Evolutionary conservation across 1,140 invertebrate genomes (phyloP), one percentile per base, ranked within the genome.

Genomic region (Dendrolimus punctatus): DNA sequence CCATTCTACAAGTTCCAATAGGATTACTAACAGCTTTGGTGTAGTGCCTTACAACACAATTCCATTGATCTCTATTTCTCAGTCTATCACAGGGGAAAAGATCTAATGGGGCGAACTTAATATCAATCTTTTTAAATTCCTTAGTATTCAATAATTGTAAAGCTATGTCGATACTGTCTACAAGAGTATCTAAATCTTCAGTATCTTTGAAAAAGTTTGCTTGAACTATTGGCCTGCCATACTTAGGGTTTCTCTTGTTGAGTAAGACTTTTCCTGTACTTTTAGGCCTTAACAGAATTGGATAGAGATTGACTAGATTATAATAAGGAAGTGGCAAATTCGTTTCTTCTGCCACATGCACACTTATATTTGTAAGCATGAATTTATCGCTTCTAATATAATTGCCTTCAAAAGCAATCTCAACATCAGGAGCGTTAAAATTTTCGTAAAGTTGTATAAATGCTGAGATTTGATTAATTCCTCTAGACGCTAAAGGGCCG

Each of bases 151-250:
- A 56, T 38, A 87, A 49, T 49, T 87, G 81, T 49, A 87, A 67
- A 0, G 88, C 91, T 45, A 95, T 92, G 73, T 95, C 95, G 0
- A 94, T 93, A 2, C 94, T 95, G 76, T 97, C 95, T 3, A 96
- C 90, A 23, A 97, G 73, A 0, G 91, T 91, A 41, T 92, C 91
- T 70, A 96, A 89, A 68, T 97, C 95, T 41, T 92, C 89, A 1
- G 91, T 90, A 56, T 96, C 93, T n/a, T 91, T 90, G 46, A 98
- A 91, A 58, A 98, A 96, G 73, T 96, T 97, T 0, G 98, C 96
- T 80, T 96, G 93, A 52, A 99, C 96, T 2, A 95, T 84, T 0
- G 98, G 98, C 68, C 96, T 92, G 57, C 96, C 93, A 60, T 68
- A 93, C 92, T 39, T 85, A 6, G 98, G 98, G 84, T 98, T 94